Percentiles rank a stretch among this genome's conserved stretches.
phyloP scores from a whole-genome alignment of 1,140 invertebrate genomes.

The Solenopsis invicta region DNA sequence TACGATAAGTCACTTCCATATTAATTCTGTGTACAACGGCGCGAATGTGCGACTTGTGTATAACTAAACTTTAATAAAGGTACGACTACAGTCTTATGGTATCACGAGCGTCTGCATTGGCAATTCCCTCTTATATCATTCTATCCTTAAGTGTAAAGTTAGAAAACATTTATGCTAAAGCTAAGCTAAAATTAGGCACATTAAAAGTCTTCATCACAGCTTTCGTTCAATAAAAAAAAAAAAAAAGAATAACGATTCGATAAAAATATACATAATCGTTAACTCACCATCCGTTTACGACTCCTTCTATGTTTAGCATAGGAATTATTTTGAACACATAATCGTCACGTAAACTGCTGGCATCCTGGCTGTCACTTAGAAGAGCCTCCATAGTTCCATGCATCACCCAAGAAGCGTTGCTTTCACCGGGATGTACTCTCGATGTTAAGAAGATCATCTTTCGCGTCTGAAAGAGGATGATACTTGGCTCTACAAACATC shows the following conservation, averaged over 20 bases:
- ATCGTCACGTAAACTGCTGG: constrained; percentile 89
- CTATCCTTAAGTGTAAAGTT: constrained; percentile 7
- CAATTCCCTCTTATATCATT: not conserved
- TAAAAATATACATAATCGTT: not conserved
- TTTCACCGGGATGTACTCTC: constrained; percentile 96
- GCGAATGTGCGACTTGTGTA: constrained; percentile 80
- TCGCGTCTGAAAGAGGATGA: constrained; percentile 87
- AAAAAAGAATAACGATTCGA: no score
- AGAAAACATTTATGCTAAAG: not conserved
- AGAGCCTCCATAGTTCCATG: constrained; percentile 92
- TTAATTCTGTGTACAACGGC: constrained; percentile 77
- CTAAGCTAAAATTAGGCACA: not conserved
- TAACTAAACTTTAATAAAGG: constrained; percentile 82
- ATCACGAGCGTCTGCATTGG: constrained; percentile 12
- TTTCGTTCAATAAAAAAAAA: constrained; percentile 1
- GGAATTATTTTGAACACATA: constrained; percentile 96
- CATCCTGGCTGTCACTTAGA: constrained; percentile 88
- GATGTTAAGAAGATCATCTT: constrained; percentile 92
- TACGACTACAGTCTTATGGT: constrained; percentile 76
- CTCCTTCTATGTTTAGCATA: constrained; percentile 96
- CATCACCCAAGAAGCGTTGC: constrained; percentile 96
- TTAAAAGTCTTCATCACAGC: not conserved
- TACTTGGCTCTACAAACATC: not conserved
- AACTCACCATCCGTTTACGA: constrained; percentile 95
- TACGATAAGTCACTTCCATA: constrained; percentile 72